Conservation (phyloP, 1,140 invertebrate genomes). For the Drosophila bocki region DNA sequence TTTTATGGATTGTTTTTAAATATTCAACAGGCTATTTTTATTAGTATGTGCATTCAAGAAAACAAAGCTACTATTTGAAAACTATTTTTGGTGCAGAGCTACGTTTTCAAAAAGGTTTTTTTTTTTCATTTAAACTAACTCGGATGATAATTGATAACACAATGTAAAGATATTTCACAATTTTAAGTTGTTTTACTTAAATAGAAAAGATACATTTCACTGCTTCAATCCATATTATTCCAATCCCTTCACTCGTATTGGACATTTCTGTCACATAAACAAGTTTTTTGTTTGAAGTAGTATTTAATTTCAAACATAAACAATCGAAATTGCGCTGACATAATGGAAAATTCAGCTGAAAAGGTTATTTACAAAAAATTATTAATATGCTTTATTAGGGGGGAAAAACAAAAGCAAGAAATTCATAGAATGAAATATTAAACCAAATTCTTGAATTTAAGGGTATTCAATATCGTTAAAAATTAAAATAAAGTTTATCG, state of each 20-base stretch:
- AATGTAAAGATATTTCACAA: no score
- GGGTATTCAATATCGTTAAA: not conserved
- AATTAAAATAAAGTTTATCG: no score
- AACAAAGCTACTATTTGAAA: not conserved
- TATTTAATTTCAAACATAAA: constrained; percentile 14
- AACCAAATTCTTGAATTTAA: not conserved
- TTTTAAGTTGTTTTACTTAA: no score
- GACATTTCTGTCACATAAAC: not conserved
- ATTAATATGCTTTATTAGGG: constrained; percentile 4
- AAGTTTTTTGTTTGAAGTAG: not conserved
- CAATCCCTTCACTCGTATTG: no score
- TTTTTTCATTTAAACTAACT: no score
- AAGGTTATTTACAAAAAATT: not conserved
- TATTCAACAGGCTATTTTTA: not conserved
- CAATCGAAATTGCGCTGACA: not conserved
- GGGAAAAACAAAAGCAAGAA: not conserved
- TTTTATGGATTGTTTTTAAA: constrained; percentile 23
- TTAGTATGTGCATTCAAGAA: not conserved
- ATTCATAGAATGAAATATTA: not conserved
- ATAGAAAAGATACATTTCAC: no score
- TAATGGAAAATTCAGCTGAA: not conserved
- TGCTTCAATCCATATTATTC: no score
- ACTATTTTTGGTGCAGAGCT: not conserved
- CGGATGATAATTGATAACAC: no score
- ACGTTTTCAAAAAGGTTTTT: no score